phyloP scores from a whole-genome alignment of 2,113 vertebrate species.

The Syngnathoides biaculeatus region DNA sequence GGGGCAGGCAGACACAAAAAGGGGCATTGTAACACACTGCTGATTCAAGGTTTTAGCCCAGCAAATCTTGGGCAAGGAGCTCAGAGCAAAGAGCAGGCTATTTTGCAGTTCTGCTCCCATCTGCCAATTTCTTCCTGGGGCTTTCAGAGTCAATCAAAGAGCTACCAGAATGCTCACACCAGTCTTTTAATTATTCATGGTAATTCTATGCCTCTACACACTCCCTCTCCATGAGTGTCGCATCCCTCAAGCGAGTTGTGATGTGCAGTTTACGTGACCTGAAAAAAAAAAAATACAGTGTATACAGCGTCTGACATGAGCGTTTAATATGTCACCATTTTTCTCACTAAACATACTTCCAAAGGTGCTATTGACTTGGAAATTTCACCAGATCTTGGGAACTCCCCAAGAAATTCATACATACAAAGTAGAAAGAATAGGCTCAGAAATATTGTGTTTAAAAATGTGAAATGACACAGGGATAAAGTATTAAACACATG shows the following conservation, averaged over 20 bases:
- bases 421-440: too few relatives aligned
- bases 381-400: too few relatives aligned
- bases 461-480: too few relatives aligned
- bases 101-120: conserved; percentile 71
- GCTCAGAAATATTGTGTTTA: too few relatives aligned
- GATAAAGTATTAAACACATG: too few relatives aligned
- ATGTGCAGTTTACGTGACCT: conserved; percentile 65
- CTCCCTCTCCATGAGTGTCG: conserved; percentile 59
- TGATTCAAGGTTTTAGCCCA: conserved; percentile 65
- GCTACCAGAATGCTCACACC: conserved; percentile 73
- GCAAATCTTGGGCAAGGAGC: conserved; percentile 57
- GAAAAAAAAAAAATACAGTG: conserved; percentile 34
- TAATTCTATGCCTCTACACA: conserved; percentile 56
- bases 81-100: conserved; percentile 66
- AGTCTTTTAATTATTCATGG: conserved; percentile 76
- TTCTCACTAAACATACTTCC: too few relatives aligned
- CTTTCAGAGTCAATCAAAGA: conserved; percentile 75
- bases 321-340: too few relatives aligned
- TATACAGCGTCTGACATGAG: too few relatives aligned
- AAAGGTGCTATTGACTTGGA: too few relatives aligned
- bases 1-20: conserved; percentile 55
- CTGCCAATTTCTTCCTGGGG: conserved; percentile 67
- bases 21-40: conserved; percentile 48
- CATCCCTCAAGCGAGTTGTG: conserved; percentile 61
- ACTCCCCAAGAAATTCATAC: too few relatives aligned